A percentile compares a stretch with the other conserved stretches of the same genome.
Evolutionary conservation across 2,888 invertebrate species (phyloP).

Genomic region (Dyspetes luteomarginatus): DNA sequence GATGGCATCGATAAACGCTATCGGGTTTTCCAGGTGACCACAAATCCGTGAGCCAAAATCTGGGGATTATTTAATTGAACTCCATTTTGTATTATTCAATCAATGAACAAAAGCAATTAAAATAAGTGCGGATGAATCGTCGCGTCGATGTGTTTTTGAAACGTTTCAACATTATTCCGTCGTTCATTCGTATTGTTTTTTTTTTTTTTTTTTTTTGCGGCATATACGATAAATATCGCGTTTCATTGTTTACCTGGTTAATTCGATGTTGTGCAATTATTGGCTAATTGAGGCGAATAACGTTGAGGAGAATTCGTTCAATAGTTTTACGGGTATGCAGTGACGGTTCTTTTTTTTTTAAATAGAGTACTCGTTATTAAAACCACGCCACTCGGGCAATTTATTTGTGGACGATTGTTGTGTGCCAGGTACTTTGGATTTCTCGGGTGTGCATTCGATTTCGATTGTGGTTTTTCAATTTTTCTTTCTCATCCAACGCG

Average conservation of each 20-base stretch:
- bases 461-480: not conserved
- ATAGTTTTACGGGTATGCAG: not conserved
- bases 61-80: constrained; percentile 61
- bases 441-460: not conserved
- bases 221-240: not conserved
- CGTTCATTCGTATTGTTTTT: not conserved
- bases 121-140: not conserved
- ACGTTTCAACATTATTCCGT: constrained; percentile 3
- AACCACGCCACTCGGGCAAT: too few species aligned
- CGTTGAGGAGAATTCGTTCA: not conserved
- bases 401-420: too few species aligned
- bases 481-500: not conserved
- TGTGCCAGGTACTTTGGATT: not conserved
- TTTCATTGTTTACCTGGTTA: not conserved
- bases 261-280: not conserved
- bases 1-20: constrained; percentile 64
- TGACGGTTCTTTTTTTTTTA: not conserved
- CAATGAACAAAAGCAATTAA: constrained; percentile 42
- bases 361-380: not conserved
- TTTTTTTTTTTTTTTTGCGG: not conserved
- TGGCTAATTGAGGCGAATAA: not conserved
- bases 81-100: constrained; percentile 57
- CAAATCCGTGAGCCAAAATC: constrained; percentile 49
- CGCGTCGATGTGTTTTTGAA: not conserved
- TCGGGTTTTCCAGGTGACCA: constrained; percentile 59